Conservation (phyloP, 1,140 invertebrate species). For the Chymomyza costata region DNA sequence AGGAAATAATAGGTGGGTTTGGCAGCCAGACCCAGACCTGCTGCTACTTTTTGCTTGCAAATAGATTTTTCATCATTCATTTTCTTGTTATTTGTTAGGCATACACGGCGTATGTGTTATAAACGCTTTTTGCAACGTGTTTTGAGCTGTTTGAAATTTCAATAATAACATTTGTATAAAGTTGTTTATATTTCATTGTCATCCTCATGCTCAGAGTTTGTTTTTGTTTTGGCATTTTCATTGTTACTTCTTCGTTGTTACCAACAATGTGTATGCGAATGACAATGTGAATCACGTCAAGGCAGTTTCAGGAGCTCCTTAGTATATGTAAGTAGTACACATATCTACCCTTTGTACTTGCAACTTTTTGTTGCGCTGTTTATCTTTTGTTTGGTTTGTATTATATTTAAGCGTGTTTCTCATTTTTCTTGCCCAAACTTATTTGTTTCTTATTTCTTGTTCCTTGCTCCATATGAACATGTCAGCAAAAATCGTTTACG, state of each 20-base stretch:
- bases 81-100: constrained; percentile 33
- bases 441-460: no score
- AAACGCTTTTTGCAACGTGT: constrained; percentile 43
- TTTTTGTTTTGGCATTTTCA: constrained; percentile 35
- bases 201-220: no score
- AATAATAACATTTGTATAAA: constrained; percentile 72
- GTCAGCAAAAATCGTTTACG: constrained; percentile 71
- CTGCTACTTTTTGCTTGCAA: constrained; percentile 42
- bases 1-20: no score
- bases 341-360: no score
- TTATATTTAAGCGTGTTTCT: constrained; percentile 46
- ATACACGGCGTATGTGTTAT: constrained; percentile 52
- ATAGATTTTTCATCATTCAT: constrained; percentile 70
- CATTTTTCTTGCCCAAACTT: no score
- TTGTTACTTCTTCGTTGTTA: constrained; percentile 15
- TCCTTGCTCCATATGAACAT: constrained; percentile 37
- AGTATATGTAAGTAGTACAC: no score
- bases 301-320: no score
- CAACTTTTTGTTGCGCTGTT: no score
- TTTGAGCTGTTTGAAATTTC: constrained; percentile 57
- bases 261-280: constrained; percentile 62
- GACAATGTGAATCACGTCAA: constrained; percentile 69
- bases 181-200: constrained; percentile 55
- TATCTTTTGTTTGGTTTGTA: constrained; percentile 67
- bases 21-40: no score